phyloP scores from a whole-genome alignment of 2,888 invertebrate genomes.

The Teleiodes luculella region DNA sequence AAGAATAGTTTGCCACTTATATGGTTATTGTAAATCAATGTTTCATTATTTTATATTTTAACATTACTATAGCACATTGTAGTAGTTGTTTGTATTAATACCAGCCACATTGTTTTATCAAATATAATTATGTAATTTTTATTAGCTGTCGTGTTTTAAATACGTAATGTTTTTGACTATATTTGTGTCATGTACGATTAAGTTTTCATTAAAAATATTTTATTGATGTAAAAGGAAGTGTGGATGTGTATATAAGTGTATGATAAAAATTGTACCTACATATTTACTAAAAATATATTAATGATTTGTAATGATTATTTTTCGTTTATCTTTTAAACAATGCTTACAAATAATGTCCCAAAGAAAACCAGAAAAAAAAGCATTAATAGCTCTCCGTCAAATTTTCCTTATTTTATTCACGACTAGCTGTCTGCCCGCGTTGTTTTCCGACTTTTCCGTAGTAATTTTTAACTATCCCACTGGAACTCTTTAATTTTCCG shows the following conservation, averaged over 20 bases:
- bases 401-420: no score
- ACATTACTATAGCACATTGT: constrained; percentile 10
- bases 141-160: constrained; percentile 30
- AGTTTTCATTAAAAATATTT: constrained; percentile 32
- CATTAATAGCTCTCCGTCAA: no score
- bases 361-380: no score
- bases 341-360: no score
- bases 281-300: constrained; percentile 63
- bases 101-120: constrained; percentile 20
- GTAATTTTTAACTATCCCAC: no score
- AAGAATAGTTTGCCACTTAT: constrained; percentile 69
- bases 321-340: no score
- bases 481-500: no score
- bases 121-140: constrained; percentile 17
- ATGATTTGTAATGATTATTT: constrained; percentile 48
- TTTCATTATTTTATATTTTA: constrained; percentile 27
- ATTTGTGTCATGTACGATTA: constrained; percentile 46
- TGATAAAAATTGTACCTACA: constrained; percentile 52
- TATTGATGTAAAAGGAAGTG: constrained; percentile 32
- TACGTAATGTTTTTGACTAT: constrained; percentile 38
- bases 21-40: constrained; percentile 50
- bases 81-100: constrained; percentile 21
- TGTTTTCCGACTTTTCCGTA: no score
- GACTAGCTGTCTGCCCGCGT: no score
- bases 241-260: constrained; percentile 66